Evolutionary conservation across 2,113 vertebrate species (phyloP).

Genomic region (Scomber scombrus): DNA sequence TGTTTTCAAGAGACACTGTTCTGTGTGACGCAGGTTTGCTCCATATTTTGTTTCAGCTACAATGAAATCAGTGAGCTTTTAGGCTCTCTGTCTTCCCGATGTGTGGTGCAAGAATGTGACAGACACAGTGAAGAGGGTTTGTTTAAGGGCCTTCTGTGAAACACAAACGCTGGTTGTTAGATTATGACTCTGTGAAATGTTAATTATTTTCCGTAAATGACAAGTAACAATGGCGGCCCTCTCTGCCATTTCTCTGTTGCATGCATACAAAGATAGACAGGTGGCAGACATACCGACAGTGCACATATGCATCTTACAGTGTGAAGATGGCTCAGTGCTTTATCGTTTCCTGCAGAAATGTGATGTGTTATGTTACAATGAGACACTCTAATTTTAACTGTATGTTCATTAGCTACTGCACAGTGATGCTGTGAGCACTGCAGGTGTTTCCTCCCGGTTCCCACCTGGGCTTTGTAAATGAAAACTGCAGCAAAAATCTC

Average conservation of each 20-base stretch:
- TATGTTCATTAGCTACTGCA: conserved; percentile 58
- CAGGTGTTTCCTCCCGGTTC: conserved; percentile 57
- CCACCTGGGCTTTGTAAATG: conserved; percentile 59
- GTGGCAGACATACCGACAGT: conserved; percentile 6
- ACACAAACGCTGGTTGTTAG: conserved; percentile 42
- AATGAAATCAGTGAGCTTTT: conserved; percentile 64
- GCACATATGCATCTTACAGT: not conserved
- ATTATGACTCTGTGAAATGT: conserved; percentile 27
- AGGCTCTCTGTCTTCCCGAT: conserved; percentile 45
- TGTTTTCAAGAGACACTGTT: conserved; percentile 41
- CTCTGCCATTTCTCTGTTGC: not conserved
- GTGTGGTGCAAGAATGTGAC: conserved; percentile 22
- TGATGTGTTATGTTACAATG: conserved; percentile 24
- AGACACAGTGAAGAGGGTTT: conserved; percentile 32
- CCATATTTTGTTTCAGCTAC: conserved; percentile 62
- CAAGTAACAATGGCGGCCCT: not conserved
- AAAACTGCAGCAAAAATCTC: conserved; percentile 64
- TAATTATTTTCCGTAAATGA: conserved; percentile 29
- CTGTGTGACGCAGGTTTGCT: conserved; percentile 45
- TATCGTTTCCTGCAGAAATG: conserved; percentile 16
- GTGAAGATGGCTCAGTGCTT: conserved; percentile 15
- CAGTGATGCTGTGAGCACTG: conserved; percentile 62
- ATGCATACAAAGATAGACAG: conserved; percentile 8
- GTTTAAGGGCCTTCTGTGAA: conserved; percentile 32
- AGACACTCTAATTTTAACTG: conserved; percentile 46